These are phyloP conservation scores for Pluvialis apricaria DNA, from an alignment of 2,113 vertebrate species.

Conservation along the genomic window DNA sequence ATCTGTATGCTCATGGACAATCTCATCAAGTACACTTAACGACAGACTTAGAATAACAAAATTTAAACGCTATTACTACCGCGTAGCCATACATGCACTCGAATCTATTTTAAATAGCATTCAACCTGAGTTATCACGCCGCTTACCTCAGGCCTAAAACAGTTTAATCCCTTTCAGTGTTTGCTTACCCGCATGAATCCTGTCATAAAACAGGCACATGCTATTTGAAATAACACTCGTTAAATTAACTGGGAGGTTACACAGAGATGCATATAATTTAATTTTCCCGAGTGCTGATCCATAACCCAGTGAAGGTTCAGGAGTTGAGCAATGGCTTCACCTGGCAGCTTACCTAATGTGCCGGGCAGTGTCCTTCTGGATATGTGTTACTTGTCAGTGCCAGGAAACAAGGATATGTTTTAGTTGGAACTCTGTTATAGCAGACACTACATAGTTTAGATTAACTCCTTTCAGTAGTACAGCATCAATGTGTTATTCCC, in stretches of 20 bases:
- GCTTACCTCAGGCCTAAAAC: constrained; percentile 37
- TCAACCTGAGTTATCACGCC: background rate
- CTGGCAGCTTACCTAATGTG: background rate
- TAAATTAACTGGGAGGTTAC: constrained; percentile 2
- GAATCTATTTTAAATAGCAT: constrained; percentile 5
- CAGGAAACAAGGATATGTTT: constrained; percentile 28
- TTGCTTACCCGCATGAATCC: background rate
- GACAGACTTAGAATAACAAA: constrained; percentile 52
- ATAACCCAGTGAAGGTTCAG: background rate
- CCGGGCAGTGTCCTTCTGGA: constrained; percentile 29
- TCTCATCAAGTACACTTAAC: constrained; percentile 50
- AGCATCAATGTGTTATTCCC: constrained; percentile 58
- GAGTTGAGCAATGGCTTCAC: background rate
- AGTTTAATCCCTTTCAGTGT: background rate
- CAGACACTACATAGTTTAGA: constrained; percentile 45
- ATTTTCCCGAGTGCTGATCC: background rate
- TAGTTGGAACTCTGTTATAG: constrained; percentile 27
- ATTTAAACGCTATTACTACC: constrained; percentile 8
- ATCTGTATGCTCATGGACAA: constrained; percentile 61
- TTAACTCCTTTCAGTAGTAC: constrained; percentile 56
- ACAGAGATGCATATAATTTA: background rate
- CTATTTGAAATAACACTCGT: background rate
- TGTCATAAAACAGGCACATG: background rate
- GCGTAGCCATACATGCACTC: background rate
- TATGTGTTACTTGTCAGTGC: constrained; percentile 4